These are phyloP conservation scores for Gonatopus flavifemur DNA, from an alignment of 1,140 invertebrate genomes.

Conservation along the genomic window DNA sequence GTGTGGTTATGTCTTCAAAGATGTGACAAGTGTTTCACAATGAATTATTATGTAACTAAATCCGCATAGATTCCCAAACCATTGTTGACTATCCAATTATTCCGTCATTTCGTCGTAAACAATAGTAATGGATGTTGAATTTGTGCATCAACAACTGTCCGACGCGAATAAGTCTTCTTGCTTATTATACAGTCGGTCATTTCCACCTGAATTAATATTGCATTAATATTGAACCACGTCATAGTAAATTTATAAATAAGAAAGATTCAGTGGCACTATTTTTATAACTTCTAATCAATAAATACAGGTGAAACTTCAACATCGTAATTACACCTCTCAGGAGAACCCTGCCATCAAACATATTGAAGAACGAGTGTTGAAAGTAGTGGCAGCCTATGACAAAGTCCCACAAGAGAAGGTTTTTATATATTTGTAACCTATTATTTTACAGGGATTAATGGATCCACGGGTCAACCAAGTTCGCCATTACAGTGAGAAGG, in stretches of 20 bases:
- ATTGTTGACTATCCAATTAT: neutral
- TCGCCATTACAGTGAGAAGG: conserved; percentile 71
- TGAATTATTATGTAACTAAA: conserved; percentile 26
- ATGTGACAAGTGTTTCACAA: neutral
- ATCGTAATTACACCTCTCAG: conserved; percentile 15
- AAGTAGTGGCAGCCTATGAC: conserved; percentile 77
- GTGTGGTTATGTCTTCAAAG: neutral
- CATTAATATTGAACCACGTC: neutral
- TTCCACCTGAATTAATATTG: neutral
- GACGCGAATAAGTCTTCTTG: neutral
- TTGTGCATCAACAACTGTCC: neutral
- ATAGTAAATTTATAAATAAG: neutral
- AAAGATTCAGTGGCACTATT: neutral
- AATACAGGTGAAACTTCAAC: conserved; percentile 21
- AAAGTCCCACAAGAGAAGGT: conserved; percentile 79
- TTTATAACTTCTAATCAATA: conserved; percentile 6
- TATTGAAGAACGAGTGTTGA: conserved; percentile 73
- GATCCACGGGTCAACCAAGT: conserved; percentile 58
- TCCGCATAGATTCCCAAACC: neutral
- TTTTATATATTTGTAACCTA: conserved; percentile 48
- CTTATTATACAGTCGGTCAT: neutral
- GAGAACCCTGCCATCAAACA: conserved; percentile 55
- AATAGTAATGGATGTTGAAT: neutral
- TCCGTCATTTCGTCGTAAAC: neutral
- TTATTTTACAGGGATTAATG: conserved; percentile 67